Percentiles rank a stretch among this genome's conserved stretches.
phyloP scores from a whole-genome alignment of 2,797 vertebrate genomes.

The Acropternis orthonyx region DNA sequence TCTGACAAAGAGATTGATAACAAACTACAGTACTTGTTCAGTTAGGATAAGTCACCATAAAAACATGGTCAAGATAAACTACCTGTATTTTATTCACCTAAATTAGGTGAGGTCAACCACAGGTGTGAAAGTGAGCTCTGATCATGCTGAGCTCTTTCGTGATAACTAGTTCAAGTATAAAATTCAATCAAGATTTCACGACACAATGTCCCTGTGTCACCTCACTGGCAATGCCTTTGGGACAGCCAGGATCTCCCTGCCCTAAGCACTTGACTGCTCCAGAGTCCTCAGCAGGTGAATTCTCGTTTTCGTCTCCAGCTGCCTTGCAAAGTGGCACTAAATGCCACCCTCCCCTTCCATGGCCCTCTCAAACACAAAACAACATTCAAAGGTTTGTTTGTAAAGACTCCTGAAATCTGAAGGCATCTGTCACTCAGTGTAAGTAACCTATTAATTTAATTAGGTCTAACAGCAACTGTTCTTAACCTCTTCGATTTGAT shows the following conservation, averaged over 20 bases:
- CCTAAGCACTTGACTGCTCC: background rate
- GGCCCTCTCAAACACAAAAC: background rate
- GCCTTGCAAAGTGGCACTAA: background rate
- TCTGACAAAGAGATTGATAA: background rate
- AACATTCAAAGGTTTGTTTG: background rate
- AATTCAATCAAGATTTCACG: background rate
- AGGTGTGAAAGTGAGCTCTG: background rate
- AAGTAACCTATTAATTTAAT: background rate
- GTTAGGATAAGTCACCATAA: background rate
- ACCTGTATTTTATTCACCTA: background rate
- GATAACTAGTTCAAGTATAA: background rate
- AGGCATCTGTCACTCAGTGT: background rate
- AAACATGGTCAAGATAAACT: background rate
- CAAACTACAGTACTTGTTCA: background rate
- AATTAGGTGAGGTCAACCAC: background rate
- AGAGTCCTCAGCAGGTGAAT: background rate
- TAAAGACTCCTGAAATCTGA: background rate
- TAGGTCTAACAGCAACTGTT: background rate
- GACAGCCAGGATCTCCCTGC: background rate
- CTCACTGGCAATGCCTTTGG: background rate
- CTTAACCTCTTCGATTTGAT: background rate
- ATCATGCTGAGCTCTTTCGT: background rate
- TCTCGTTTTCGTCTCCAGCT: background rate
- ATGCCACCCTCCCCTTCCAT: background rate
- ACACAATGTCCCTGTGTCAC: background rate